Evolutionary conservation across 1,140 invertebrate species (phyloP).

Genomic region (Bombus impatiens): DNA sequence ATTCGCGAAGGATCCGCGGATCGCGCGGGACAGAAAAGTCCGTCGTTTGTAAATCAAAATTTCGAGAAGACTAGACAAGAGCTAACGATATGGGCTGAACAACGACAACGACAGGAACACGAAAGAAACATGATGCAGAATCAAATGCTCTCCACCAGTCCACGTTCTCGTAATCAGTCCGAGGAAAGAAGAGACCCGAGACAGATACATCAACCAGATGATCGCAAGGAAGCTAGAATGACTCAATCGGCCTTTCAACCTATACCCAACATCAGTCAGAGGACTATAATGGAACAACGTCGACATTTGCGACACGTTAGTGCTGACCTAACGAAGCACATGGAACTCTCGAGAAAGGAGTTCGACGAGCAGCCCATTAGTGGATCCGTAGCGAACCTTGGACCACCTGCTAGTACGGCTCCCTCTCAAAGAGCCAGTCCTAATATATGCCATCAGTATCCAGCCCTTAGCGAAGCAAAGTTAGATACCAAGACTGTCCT

Average conservation of each 20-base stretch:
- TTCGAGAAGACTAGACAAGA: constrained; percentile 81
- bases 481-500: constrained; percentile 76
- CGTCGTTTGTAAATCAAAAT: constrained; percentile 76
- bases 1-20: constrained; percentile 76
- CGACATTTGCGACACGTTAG: constrained; percentile 80
- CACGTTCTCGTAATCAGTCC: constrained; percentile 77
- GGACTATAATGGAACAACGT: constrained; percentile 80
- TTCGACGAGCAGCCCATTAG: constrained; percentile 80
- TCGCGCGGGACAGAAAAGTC: constrained; percentile 76
- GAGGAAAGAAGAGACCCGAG: constrained; percentile 74
- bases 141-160: constrained; percentile 76
- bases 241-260: constrained; percentile 79
- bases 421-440: constrained; percentile 77
- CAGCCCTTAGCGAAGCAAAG: constrained; percentile 77
- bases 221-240: constrained; percentile 75
- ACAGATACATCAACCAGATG: constrained; percentile 59
- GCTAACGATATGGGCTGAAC: constrained; percentile 79
- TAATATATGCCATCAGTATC: constrained; percentile 79
- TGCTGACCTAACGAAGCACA: constrained; percentile 80
- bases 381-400: constrained; percentile 78
- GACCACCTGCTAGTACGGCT: constrained; percentile 63
- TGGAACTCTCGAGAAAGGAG: constrained; percentile 79
- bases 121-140: constrained; percentile 73
- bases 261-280: constrained; percentile 79
- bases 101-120: constrained; percentile 78